These are phyloP conservation scores for Halcyon senegalensis DNA, from an alignment of 2,113 vertebrate species.

Conservation along the genomic window DNA sequence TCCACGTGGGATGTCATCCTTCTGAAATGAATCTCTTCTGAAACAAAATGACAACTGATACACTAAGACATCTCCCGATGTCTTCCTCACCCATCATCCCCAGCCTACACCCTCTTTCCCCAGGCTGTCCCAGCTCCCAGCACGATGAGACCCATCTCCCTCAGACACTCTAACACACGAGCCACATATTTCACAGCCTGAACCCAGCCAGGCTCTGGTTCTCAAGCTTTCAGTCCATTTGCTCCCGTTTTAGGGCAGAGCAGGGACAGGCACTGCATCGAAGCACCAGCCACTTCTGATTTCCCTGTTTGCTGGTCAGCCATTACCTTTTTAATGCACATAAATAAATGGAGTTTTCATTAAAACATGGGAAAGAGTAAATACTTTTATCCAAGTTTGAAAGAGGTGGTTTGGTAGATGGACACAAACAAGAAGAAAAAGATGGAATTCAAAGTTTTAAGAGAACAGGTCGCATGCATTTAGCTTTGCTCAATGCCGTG, in stretches of 20 bases:
- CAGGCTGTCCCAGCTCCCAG: background rate
- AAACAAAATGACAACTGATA: accelerated
- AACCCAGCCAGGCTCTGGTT: background rate
- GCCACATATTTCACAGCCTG: accelerated
- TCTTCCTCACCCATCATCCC: accelerated
- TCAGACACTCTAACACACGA: background rate
- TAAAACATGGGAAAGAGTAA: background rate
- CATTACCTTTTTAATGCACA: accelerated
- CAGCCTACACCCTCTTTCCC: background rate
- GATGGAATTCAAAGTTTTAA: background rate
- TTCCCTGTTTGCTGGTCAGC: background rate
- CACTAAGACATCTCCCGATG: accelerated
- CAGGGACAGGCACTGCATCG: accelerated
- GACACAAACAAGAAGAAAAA: background rate
- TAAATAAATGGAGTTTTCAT: background rate
- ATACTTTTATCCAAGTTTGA: background rate
- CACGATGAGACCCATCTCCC: accelerated
- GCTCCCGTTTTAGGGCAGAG: background rate
- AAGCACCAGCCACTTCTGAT: background rate
- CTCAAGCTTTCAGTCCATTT: background rate
- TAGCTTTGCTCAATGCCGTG: accelerated
- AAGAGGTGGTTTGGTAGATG: background rate
- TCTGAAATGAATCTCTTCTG: background rate
- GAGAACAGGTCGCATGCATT: accelerated
- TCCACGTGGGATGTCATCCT: accelerated